A percentile compares a stretch with the other conserved stretches of the same genome.
Evolutionary conservation across 2,888 invertebrate genomes (phyloP).

Genomic region (Plebejus argus): DNA sequence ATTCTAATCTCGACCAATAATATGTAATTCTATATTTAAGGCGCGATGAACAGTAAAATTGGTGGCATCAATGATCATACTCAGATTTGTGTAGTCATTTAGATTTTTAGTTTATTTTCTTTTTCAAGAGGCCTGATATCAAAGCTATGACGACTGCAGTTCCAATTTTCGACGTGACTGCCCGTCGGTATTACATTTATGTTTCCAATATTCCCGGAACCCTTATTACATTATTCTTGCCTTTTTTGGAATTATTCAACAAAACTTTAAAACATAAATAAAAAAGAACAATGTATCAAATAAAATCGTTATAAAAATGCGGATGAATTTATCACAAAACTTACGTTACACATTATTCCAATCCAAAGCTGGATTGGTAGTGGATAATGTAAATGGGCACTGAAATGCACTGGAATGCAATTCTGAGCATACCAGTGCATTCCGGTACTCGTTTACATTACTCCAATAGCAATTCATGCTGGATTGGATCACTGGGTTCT

Average conservation of each 20-base stretch:
- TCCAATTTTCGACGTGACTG: slow-evolving; percentile 13
- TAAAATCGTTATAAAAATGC: neutral
- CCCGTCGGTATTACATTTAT: neutral
- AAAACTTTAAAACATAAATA: neutral
- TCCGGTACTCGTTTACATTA: too few relatives aligned
- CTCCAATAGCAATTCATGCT: too few relatives aligned
- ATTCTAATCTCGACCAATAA: too few relatives aligned
- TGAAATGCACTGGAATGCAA: too few relatives aligned
- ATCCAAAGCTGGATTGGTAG: too few relatives aligned
- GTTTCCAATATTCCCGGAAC: neutral
- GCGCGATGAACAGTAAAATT: neutral
- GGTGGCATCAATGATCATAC: neutral
- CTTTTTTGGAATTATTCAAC: slow-evolving; percentile 1
- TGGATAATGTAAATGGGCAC: too few relatives aligned
- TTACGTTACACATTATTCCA: too few relatives aligned
- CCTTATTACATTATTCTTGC: neutral
- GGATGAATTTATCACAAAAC: neutral
- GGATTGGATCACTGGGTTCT: too few relatives aligned
- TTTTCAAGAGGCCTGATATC: neutral
- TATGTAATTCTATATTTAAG: too few relatives aligned
- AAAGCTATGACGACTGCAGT: neutral
- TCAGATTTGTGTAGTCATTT: neutral
- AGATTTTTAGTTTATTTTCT: neutral
- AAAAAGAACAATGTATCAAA: neutral
- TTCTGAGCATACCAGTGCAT: too few relatives aligned